phyloP scores from a whole-genome alignment of 2,797 vertebrate species.

The Neosalanx taihuensis region DNA sequence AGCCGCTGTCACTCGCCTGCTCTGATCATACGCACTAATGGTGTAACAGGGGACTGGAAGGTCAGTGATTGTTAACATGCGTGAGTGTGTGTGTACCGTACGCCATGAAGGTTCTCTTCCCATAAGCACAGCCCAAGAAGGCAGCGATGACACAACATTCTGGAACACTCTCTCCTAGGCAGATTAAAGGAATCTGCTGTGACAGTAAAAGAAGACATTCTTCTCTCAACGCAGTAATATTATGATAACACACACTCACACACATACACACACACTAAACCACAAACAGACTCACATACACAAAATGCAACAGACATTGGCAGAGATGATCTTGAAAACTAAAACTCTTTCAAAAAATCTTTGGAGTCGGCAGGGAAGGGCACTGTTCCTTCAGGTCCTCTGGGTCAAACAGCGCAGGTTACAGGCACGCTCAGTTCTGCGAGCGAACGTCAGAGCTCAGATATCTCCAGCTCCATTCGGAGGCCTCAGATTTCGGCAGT shows the following conservation, averaged over 20 bases:
- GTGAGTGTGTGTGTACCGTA: slow-evolving; percentile 12
- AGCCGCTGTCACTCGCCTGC: slow-evolving; percentile 48
- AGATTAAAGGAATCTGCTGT: slow-evolving; percentile 49
- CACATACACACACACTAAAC: not conserved
- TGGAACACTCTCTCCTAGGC: slow-evolving; percentile 47
- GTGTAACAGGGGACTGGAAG: slow-evolving; percentile 72
- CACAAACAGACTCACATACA: not conserved
- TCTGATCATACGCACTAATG: slow-evolving; percentile 72
- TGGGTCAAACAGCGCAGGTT: slow-evolving; percentile 45
- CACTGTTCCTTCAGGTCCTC: slow-evolving; percentile 18
- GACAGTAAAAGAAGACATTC: slow-evolving; percentile 46
- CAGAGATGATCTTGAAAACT: not conserved
- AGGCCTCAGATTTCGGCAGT: slow-evolving; percentile 67
- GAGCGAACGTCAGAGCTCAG: slow-evolving; percentile 43
- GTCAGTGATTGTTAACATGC: slow-evolving; percentile 72
- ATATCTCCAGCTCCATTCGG: slow-evolving; percentile 53
- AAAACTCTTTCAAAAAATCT: not conserved
- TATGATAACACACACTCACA: not conserved
- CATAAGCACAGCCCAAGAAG: not conserved
- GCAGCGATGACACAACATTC: slow-evolving; percentile 37
- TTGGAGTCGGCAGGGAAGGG: slow-evolving; percentile 6
- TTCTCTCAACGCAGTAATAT: not conserved
- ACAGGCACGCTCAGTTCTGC: slow-evolving; percentile 37
- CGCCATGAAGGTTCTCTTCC: not conserved
- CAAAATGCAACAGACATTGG: not conserved